Percentiles rank a stretch among this genome's conserved stretches.
Conservation (phyloP, 2,113 vertebrate species). For the Muntiacus reevesi region DNA sequence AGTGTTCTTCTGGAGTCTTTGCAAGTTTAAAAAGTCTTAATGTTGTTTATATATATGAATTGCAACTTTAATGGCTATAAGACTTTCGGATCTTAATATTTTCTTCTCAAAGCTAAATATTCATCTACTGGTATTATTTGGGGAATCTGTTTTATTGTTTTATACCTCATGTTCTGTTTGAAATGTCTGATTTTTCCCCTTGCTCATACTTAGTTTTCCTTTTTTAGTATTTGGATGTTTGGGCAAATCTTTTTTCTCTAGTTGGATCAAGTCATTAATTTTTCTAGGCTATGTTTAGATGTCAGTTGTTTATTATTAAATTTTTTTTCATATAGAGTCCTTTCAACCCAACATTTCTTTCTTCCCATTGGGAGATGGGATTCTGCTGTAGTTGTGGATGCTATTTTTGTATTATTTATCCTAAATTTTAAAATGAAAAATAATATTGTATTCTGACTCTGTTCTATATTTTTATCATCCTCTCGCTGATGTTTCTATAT, state of each 20-base stretch:
- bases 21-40: not conserved
- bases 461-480: not conserved
- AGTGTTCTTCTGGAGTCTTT: not conserved
- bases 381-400: not conserved
- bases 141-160: not conserved
- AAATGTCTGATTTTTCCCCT: not conserved
- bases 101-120: not conserved
- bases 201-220: not conserved
- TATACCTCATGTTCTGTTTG: not conserved
- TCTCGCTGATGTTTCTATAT: not conserved
- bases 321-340: not conserved
- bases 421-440: not conserved
- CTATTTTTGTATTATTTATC: not conserved
- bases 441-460: not conserved
- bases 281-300: not conserved
- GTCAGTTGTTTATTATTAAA: not conserved
- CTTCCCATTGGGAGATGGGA: not conserved
- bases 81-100: not conserved
- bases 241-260: not conserved
- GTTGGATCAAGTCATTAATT: not conserved
- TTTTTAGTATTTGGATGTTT: not conserved
- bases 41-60: not conserved
- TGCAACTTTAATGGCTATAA: not conserved
- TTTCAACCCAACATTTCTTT: not conserved
- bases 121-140: not conserved